A percentile compares a stretch with the other conserved stretches of the same genome.
These are phyloP conservation scores for Tethya wilhelma DNA, from an alignment of 37 sponge, comb jelly and placozoan genomes.

Conservation along the genomic window DNA sequence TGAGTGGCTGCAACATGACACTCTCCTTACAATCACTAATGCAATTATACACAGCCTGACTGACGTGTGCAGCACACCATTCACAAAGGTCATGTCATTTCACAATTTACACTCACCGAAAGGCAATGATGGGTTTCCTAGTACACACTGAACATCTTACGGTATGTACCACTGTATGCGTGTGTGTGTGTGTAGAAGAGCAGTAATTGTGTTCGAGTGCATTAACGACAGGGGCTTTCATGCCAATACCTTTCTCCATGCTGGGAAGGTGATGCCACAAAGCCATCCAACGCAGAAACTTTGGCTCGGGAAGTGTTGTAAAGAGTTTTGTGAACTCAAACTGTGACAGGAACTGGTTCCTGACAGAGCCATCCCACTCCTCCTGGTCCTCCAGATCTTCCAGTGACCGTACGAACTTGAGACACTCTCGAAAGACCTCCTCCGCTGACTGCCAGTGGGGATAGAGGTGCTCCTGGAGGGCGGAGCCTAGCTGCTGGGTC, in stretches of 20 bases:
- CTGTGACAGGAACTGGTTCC: constrained; percentile 52
- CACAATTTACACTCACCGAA: constrained; percentile 26
- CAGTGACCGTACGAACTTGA: constrained; percentile 28
- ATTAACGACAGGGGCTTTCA: background rate
- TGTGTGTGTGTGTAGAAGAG: background rate
- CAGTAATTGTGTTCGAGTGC: background rate
- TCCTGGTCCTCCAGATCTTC: constrained; percentile 55
- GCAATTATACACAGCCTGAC: no score
- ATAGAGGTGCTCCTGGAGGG: constrained; percentile 35
- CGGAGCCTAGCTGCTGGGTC: constrained; percentile 7
- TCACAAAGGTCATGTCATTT: background rate
- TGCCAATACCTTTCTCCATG: constrained; percentile 42
- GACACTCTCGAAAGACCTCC: constrained; percentile 32
- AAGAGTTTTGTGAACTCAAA: constrained; percentile 58
- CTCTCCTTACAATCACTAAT: no score
- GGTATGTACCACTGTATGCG: constrained; percentile 33
- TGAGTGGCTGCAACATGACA: no score
- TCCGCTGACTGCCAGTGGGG: background rate
- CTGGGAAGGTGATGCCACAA: constrained; percentile 34
- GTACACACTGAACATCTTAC: constrained; percentile 52
- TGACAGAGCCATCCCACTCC: constrained; percentile 20
- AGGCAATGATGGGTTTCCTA: constrained; percentile 32
- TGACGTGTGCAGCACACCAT: no score
- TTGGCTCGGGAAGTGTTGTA: constrained; percentile 8
- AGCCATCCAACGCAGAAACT: constrained; percentile 40